Evolutionary conservation across 2,888 invertebrate species (phyloP), one percentile per base, ranked within the genome.

Genomic region (Linnaemya vulpina): DNA sequence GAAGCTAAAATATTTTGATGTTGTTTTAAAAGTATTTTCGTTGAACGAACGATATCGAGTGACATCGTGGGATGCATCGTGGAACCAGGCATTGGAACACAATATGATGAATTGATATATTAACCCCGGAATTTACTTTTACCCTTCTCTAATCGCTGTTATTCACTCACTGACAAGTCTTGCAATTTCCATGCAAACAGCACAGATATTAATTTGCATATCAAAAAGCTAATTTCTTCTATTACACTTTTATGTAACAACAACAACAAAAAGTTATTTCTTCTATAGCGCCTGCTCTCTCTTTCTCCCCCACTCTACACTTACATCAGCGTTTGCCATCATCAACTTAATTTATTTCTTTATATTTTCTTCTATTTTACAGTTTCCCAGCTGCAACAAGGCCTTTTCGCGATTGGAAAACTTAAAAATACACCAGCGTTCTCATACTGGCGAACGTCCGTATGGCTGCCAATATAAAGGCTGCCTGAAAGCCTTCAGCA

Each of bases 391-490:
- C 0, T 99, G 99, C 91, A 95, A 95, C 82, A 99, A 99, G 92
- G 98, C 98, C 0, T 99, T 99, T 93, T 98, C 98, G 1, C 94
- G 99, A 0, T 93, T 99, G 88, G 99, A 99, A 93, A 99, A 99
- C 93, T 93, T 99, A 88, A 99, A 99, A 94, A 99, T 99, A 88
- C 99, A 99, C 93, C 96, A 98, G 86, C 93, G 98, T 46, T 98
- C 98, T 1, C 98, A 98, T 92, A 98, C 98, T 0, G 99, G 99
- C 0, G 99, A 99, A 92, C 94, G 98, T 58, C 99, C 99, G 0
- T 99, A 99, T 90, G 95, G 96, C 80, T 99, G 99, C 90, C 98
- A 98, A 88, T 97, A 97, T 87, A 95, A 96, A 0, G 96, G 97
- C 74, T 99, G 99, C 92, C 93, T 95, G 63, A 99, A 99, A 92